Evolutionary conservation across 2,113 vertebrate species (phyloP).

Genomic region (Dryoscopus gambensis): DNA sequence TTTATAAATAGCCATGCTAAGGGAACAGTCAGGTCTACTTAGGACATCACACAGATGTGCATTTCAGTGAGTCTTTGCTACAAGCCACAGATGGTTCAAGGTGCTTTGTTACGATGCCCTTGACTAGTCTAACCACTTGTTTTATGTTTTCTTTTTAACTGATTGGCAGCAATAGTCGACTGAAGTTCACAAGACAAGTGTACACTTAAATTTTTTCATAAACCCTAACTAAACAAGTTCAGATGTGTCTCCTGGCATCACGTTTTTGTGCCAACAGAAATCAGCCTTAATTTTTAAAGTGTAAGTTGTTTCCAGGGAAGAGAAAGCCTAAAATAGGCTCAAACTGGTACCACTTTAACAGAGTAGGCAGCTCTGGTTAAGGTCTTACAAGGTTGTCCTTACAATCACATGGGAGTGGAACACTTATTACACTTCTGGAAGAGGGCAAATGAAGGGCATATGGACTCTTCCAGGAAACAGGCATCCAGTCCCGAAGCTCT

Average conservation of each 20-base stretch:
- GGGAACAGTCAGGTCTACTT: neutral
- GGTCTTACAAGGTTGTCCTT: neutral
- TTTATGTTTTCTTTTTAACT: neutral
- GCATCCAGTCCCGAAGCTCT: neutral
- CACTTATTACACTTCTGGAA: neutral
- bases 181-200: neutral
- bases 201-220: neutral
- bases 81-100: neutral
- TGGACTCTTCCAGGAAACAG: neutral
- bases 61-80: neutral
- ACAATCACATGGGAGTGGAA: neutral
- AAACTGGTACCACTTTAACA: neutral
- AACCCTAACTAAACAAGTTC: neutral
- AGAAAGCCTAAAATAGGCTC: constrained; percentile 12
- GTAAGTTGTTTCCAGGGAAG: neutral
- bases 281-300: neutral
- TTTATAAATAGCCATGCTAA: neutral
- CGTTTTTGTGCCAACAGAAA: neutral
- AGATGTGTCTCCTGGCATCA: neutral
- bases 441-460: neutral
- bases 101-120: neutral
- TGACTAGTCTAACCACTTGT: neutral
- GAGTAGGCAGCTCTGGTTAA: neutral
- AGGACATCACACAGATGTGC: neutral
- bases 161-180: neutral